Conservation (phyloP, 2,797 vertebrate genomes). For the Clangula hyemalis region DNA sequence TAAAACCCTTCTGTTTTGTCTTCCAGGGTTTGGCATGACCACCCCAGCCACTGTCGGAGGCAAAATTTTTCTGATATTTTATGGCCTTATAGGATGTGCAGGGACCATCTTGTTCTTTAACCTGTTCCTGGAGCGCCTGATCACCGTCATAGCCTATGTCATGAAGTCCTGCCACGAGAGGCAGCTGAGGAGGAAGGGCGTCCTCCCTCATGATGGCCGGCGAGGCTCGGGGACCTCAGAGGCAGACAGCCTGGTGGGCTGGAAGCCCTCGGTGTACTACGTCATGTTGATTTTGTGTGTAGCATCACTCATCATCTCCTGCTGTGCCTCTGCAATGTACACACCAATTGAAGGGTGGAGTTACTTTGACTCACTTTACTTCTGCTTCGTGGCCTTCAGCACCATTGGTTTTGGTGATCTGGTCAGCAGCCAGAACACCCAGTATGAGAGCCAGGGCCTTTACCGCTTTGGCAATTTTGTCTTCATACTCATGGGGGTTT, state of each 20-base stretch:
- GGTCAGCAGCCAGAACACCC: conserved; percentile 89
- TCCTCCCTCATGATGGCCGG: conserved; percentile 73
- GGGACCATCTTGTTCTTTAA: conserved; percentile 97
- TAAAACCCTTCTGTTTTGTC: conserved; percentile 65
- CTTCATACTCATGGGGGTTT: conserved; percentile 94
- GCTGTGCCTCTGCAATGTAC: conserved; percentile 93
- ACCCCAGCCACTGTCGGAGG: conserved; percentile 91
- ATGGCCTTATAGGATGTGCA: conserved; percentile 92
- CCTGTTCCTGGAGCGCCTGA: conserved; percentile 94
- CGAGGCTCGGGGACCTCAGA: conserved; percentile 55
- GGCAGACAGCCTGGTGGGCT: conserved; percentile 81
- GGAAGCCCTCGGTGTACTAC: conserved; percentile 95
- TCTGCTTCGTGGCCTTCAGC: conserved; percentile 97
- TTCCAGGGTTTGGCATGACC: conserved; percentile 94
- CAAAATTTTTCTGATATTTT: conserved; percentile 95
- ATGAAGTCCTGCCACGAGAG: conserved; percentile 88
- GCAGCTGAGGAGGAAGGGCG: conserved; percentile 80
- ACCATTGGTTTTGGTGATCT: conserved; percentile 97
- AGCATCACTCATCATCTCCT: conserved; percentile 90
- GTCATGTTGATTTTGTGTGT: conserved; percentile 92
- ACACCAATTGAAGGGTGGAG: conserved; percentile 90
- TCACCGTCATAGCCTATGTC: conserved; percentile 89
- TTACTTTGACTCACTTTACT: conserved; percentile 95
- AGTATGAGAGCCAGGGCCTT: conserved; percentile 84
- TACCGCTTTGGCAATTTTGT: conserved; percentile 92